These are phyloP conservation scores for Montipora capricornis DNA, from an alignment of 64 coral and sea anemone genomes.

Conservation along the genomic window DNA sequence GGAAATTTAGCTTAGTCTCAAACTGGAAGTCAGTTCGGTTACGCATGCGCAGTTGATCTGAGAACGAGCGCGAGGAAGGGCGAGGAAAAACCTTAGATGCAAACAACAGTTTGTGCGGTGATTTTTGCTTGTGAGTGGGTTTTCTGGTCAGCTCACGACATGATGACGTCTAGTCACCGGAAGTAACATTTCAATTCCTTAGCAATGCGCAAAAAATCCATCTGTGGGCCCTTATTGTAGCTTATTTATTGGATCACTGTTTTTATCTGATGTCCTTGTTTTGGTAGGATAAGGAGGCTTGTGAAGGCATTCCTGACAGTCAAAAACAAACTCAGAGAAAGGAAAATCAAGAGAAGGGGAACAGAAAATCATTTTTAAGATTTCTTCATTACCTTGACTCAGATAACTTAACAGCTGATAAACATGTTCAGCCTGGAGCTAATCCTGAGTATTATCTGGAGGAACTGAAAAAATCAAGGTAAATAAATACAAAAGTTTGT, in stretches of 20 bases:
- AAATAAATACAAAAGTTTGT: neutral
- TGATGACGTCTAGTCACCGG: no score
- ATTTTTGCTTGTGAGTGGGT: no score
- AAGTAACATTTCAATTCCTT: no score
- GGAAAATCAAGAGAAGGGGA: neutral
- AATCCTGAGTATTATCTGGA: conserved; percentile 89
- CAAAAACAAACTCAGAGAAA: conserved; percentile 12
- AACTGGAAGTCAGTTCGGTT: no score
- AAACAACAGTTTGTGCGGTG: no score
- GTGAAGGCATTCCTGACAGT: conserved; percentile 60
- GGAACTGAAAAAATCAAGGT: conserved; percentile 86
- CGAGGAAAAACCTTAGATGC: no score
- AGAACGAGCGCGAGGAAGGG: no score
- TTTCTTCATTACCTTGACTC: conserved; percentile 93
- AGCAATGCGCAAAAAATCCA: no score
- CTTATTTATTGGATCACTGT: neutral
- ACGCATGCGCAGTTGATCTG: no score
- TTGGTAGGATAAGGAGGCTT: conserved; percentile 75
- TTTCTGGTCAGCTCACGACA: no score
- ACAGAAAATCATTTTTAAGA: conserved; percentile 75
- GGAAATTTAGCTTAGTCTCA: no score
- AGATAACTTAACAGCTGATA: conserved; percentile 80
- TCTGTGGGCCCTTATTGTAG: no score
- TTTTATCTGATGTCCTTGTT: neutral
- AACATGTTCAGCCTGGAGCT: conserved; percentile 79